A percentile compares a stretch with the other conserved stretches of the same genome.
phyloP scores from a whole-genome alignment of 2,888 invertebrate genomes.

The Phlogophora meticulosa region DNA sequence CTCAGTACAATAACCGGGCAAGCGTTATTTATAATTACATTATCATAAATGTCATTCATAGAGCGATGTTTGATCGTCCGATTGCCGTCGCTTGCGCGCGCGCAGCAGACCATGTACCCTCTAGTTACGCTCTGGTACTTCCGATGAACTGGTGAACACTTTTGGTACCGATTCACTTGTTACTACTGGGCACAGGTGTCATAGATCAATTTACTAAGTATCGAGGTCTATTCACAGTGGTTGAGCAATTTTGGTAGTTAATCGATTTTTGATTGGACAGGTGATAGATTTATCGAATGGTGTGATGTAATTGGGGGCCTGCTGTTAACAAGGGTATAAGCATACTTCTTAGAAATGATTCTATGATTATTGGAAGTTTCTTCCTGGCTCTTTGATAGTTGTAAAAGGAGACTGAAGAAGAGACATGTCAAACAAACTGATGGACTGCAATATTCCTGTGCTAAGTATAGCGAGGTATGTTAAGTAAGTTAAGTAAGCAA shows the following conservation, averaged over 20 bases:
- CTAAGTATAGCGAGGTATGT: no score
- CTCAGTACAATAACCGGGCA: conserved; percentile 14
- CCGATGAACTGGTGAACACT: conserved; percentile 50
- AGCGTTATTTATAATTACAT: conserved; percentile 52
- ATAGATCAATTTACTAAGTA: conserved; percentile 47
- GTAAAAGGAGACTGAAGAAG: background rate
- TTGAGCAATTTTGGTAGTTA: conserved; percentile 37
- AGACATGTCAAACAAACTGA: background rate
- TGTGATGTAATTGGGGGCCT: conserved; percentile 26
- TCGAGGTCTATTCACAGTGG: conserved; percentile 36
- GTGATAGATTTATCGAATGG: conserved; percentile 39
- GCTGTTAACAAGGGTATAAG: conserved; percentile 1
- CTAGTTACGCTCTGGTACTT: conserved; percentile 82
- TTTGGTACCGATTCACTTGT: conserved; percentile 54
- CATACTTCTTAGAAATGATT: background rate
- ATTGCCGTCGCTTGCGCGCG: conserved; percentile 62
- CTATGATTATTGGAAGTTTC: background rate
- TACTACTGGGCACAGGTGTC: conserved; percentile 49
- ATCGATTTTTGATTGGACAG: conserved; percentile 52
- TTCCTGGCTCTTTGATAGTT: background rate
- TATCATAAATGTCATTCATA: conserved; percentile 59
- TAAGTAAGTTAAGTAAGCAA: no score
- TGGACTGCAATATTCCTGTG: background rate
- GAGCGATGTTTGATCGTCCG: conserved; percentile 52
- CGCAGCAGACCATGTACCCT: conserved; percentile 82